Evolutionary conservation across 1,140 invertebrate genomes (phyloP).

Genomic region (Platorchestia sp.): DNA sequence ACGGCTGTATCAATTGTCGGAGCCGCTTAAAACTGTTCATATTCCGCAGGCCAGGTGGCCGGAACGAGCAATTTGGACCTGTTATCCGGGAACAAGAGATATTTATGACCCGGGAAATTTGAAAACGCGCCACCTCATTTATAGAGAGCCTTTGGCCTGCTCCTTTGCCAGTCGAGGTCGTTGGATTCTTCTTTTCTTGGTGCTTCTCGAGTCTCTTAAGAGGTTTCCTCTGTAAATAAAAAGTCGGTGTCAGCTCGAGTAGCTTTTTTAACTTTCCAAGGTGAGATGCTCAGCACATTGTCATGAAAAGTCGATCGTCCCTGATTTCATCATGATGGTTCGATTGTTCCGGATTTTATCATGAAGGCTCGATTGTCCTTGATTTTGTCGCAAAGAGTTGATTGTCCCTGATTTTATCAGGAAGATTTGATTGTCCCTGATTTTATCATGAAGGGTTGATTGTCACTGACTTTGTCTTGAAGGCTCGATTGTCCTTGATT

Average conservation of each 20-base stretch:
- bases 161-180: background rate
- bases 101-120: conserved; percentile 53
- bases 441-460: too few relatives aligned
- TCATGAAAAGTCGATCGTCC: background rate
- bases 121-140: conserved; percentile 55
- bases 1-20: conserved; percentile 52
- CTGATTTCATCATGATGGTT: background rate
- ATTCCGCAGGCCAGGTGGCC: conserved; percentile 50
- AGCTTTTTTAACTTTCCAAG: background rate
- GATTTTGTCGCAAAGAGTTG: background rate
- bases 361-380: background rate
- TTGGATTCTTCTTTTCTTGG: conserved; percentile 20
- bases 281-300: background rate
- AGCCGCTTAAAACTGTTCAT: conserved; percentile 54
- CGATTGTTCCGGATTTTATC: background rate
- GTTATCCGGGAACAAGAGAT: conserved; percentile 55
- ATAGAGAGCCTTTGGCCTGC: conserved; percentile 33
- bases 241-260: background rate
- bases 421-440: too few relatives aligned
- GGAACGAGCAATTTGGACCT: conserved; percentile 55
- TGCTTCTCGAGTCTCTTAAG: background rate
- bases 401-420: background rate
- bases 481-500: too few relatives aligned
- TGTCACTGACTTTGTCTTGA: too few relatives aligned
- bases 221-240: background rate